Evolutionary conservation across 2,888 invertebrate genomes (phyloP).

Genomic region (Zygogramma bicolorata): DNA sequence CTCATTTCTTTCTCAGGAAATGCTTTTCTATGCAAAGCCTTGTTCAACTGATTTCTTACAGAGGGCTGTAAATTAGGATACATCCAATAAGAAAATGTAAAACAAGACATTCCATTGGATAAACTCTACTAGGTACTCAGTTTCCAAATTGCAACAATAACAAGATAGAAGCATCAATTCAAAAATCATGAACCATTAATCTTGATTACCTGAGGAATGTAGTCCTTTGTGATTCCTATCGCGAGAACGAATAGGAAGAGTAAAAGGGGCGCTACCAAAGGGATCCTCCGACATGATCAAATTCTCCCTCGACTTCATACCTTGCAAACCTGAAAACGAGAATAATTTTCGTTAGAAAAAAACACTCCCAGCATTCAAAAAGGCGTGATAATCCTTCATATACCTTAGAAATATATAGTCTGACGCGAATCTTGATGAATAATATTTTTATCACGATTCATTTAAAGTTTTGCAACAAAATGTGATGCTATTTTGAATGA

Average conservation of each 20-base stretch:
- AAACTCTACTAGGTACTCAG: not conserved
- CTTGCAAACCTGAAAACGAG: conserved; percentile 52
- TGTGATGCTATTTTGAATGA: conserved; percentile 17
- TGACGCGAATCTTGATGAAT: not conserved
- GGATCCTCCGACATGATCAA: conserved; percentile 81
- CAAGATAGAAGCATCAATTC: not conserved
- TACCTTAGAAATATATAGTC: not conserved
- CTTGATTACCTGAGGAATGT: conserved; percentile 67
- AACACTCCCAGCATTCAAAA: not conserved
- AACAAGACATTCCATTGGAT: not conserved
- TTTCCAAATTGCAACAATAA: not conserved
- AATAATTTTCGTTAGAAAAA: not conserved
- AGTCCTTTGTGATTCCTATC: conserved; percentile 59
- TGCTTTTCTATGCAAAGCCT: not conserved
- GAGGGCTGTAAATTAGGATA: not conserved
- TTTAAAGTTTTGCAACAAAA: not conserved
- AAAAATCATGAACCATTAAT: conserved; percentile 44
- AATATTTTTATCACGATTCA: not conserved
- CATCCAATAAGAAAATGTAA: not conserved
- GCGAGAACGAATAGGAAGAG: conserved; percentile 71
- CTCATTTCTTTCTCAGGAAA: not conserved
- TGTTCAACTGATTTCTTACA: not conserved
- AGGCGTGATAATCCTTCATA: no score
- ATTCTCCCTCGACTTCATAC: conserved; percentile 78
- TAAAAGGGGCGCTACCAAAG: conserved; percentile 87